phyloP scores from a whole-genome alignment of 2,113 vertebrate species.

The Oncorhynchus nerka region DNA sequence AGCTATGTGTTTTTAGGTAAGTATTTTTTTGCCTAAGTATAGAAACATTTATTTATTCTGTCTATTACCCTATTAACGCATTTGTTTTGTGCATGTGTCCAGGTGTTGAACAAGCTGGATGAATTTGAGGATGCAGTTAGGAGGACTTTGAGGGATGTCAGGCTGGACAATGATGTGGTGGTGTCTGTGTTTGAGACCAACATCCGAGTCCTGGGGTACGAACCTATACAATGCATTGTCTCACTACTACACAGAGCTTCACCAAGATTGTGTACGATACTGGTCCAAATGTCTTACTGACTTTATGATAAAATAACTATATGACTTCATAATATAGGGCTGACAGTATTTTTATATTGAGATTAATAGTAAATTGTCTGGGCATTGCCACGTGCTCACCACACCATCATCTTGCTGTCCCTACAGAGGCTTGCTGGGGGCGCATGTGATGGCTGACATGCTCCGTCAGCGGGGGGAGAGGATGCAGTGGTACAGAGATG shows the following conservation, averaged over 20 bases:
- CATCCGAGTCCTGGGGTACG: slow-evolving; percentile 80
- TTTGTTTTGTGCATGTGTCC: not conserved
- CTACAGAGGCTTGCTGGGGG: slow-evolving; percentile 89
- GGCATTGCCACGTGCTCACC: too few species aligned
- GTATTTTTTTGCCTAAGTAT: not conserved
- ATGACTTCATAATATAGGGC: too few species aligned
- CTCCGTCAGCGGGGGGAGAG: slow-evolving; percentile 85
- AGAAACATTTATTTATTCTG: not conserved
- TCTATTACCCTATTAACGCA: not conserved
- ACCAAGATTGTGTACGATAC: too few species aligned
- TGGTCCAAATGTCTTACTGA: too few species aligned
- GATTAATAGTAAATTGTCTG: not conserved
- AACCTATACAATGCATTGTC: too few species aligned
- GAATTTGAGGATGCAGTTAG: slow-evolving; percentile 80
- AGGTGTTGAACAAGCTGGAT: slow-evolving; percentile 80
- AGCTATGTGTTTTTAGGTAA: too few species aligned
- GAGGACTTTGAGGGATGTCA: slow-evolving; percentile 69
- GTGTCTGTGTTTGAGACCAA: slow-evolving; percentile 84
- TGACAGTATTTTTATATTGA: not conserved
- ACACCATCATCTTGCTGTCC: slow-evolving; percentile 2
- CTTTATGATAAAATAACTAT: too few species aligned
- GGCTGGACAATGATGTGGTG: slow-evolving; percentile 79
- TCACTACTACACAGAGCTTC: too few species aligned
- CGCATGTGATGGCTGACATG: slow-evolving; percentile 94
- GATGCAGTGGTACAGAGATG: slow-evolving; percentile 94